phyloP scores from a whole-genome alignment of 1,140 invertebrate species.

The Heterodera schachtii region DNA sequence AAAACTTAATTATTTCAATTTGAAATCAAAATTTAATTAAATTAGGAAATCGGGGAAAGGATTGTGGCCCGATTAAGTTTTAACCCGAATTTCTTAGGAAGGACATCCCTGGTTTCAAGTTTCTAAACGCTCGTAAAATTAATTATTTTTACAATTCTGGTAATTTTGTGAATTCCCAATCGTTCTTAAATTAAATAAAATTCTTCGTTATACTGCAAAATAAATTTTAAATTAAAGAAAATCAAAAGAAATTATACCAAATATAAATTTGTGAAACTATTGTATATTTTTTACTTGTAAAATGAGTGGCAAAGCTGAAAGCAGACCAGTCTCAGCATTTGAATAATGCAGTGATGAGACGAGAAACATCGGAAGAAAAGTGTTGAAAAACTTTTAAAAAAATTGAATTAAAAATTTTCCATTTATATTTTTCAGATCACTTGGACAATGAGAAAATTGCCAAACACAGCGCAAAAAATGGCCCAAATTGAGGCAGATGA shows the following conservation, averaged over 20 bases:
- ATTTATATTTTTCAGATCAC: background rate
- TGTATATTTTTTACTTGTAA: slow-evolving; percentile 9
- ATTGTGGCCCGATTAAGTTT: no score
- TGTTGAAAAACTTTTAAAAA: slow-evolving; percentile 17
- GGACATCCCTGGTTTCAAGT: no score
- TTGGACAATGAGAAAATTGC: slow-evolving; percentile 29
- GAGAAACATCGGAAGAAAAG: slow-evolving; percentile 27
- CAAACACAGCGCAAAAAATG: slow-evolving; percentile 25
- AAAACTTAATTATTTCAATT: slow-evolving; percentile 5
- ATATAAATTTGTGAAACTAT: no score
- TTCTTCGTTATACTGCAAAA: background rate
- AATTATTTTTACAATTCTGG: no score
- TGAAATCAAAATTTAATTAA: background rate
- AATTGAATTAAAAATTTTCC: no score
- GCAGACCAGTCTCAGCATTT: slow-evolving; percentile 13
- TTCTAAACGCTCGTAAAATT: no score
- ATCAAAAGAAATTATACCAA: background rate
- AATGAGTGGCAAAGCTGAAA: slow-evolving; percentile 27
- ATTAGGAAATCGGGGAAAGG: no score
- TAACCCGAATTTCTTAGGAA: no score
- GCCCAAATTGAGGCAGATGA: slow-evolving; percentile 24
- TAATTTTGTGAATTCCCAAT: no score
- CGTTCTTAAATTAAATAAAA: background rate
- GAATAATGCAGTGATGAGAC: slow-evolving; percentile 16
- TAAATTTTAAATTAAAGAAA: background rate